phyloP scores from a whole-genome alignment of 2,888 invertebrate genomes.

The Megalurothrips usitatus region DNA sequence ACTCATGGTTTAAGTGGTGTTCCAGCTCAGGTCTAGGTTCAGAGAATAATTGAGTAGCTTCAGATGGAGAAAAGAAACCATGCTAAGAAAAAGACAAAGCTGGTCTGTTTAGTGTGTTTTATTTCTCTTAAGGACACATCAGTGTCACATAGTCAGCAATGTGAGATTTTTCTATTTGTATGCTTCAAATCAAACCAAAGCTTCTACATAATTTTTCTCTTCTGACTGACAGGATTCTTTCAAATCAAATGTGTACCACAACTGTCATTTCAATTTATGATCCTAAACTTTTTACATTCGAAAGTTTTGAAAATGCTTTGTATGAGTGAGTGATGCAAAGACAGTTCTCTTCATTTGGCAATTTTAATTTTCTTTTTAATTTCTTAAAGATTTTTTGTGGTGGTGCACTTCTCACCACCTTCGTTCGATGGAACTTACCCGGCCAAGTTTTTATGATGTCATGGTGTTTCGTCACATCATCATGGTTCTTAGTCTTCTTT shows the following conservation, averaged over 20 bases:
- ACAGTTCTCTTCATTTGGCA: background rate
- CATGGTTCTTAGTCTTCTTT: background rate
- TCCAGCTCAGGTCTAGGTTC: background rate
- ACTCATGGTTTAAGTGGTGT: too few species aligned
- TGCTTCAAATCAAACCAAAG: conserved; percentile 20
- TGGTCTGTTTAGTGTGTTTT: background rate
- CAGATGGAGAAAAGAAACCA: background rate
- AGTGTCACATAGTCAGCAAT: conserved; percentile 3
- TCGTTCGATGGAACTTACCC: background rate
- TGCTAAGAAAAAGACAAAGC: background rate
- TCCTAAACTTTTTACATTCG: background rate
- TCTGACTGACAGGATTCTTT: background rate
- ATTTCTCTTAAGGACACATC: background rate
- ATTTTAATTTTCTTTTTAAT: background rate
- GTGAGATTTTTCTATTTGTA: background rate
- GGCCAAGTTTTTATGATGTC: background rate
- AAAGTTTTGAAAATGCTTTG: too few species aligned
- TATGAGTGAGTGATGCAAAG: too few species aligned
- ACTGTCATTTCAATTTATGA: background rate
- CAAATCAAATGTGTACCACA: background rate
- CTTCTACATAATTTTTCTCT: background rate
- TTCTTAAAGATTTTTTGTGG: background rate
- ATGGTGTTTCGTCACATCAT: too few species aligned
- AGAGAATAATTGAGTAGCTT: background rate
- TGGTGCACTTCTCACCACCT: background rate